These are phyloP conservation scores for Cinara cedri DNA, from an alignment of 2,888 invertebrate genomes.

Conservation along the genomic window DNA sequence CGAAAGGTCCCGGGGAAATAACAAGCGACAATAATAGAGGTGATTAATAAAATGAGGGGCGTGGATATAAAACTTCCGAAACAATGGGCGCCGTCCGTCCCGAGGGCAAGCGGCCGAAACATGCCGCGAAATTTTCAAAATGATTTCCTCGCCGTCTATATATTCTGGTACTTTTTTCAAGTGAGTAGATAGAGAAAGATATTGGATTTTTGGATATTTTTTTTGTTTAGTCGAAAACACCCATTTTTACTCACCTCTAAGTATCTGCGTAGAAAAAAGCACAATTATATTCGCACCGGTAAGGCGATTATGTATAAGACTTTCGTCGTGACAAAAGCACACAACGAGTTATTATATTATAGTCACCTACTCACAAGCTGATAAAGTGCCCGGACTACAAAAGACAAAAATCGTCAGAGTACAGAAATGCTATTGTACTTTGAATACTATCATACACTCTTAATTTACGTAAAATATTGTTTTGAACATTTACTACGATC, in stretches of 20 bases:
- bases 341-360: too few relatives aligned
- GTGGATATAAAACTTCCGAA: conserved; percentile 44
- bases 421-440: too few relatives aligned
- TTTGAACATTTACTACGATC: too few relatives aligned
- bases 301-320: too few relatives aligned
- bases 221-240: conserved; percentile 7
- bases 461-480: too few relatives aligned
- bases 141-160: conserved; percentile 14
- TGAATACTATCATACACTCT: too few relatives aligned
- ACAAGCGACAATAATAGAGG: conserved; percentile 48
- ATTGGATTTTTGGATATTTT: conserved; percentile 2
- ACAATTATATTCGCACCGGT: not conserved
- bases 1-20: conserved; percentile 23
- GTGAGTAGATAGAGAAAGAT: not conserved
- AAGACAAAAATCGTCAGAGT: not conserved
- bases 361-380: too few relatives aligned
- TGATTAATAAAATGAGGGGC: conserved; percentile 52
- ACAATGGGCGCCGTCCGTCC: conserved; percentile 17
- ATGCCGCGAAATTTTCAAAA: conserved; percentile 36
- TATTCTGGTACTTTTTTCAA: not conserved
- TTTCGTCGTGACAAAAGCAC: too few relatives aligned
- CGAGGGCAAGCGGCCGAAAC: not conserved
- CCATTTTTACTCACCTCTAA: not conserved
- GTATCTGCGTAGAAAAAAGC: not conserved
- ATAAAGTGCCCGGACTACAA: too few relatives aligned